Base-by-base conservation (phyloP, 2,888 invertebrate genomes). In the Glaucopsyche alexis region DNA sequence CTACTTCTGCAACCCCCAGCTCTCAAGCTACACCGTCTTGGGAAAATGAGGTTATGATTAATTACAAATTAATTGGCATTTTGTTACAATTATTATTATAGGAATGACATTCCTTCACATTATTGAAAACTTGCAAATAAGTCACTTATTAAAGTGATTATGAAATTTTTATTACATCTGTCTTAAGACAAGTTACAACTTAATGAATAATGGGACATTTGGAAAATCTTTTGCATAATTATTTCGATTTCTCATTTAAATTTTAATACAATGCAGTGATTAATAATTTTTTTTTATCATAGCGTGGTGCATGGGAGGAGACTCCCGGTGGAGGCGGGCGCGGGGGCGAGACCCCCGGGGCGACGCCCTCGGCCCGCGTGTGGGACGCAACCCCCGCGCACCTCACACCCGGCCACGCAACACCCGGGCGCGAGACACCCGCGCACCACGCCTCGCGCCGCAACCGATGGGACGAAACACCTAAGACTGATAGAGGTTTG, bases 401-500 rank as follows among this genome's bases (percentile, higher is more conserved):
- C 85, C 95, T 96, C 16, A 97, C 97, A 72, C 96, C 97, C 0
- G 96, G 96, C 0, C 95, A 96, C 77, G 96, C 96, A 45, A 98
- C 98, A 1, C 97, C 97, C 0, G 96, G 97, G 66, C 93, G 95
- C 74, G 96, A 96, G 76, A 98, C 98, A 0, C 98, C 98, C 0
- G 97, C 97, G 0, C 92, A 91, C 69, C 90, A 90, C 75, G 95
- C 95, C 73, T 96, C 96, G 47, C 93, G 99, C 13, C 95, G 99
- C 69, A 99, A 99, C 93, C 95, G 99, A 75, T 99, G 99, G 99
- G 99, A 99, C 88, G 99, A 99, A 90, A 99, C 99, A 0, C 99
- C 99, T 1, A 98, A 98, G 93, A 98, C 99, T 5, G 99, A 99
- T 85, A 94, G 99, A 85, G 96, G 96, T 95, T 81, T 73, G 72